These are phyloP conservation scores for Megaustenia siamemsis DNA, from an alignment of 2,888 invertebrate species.

Conservation along the genomic window DNA sequence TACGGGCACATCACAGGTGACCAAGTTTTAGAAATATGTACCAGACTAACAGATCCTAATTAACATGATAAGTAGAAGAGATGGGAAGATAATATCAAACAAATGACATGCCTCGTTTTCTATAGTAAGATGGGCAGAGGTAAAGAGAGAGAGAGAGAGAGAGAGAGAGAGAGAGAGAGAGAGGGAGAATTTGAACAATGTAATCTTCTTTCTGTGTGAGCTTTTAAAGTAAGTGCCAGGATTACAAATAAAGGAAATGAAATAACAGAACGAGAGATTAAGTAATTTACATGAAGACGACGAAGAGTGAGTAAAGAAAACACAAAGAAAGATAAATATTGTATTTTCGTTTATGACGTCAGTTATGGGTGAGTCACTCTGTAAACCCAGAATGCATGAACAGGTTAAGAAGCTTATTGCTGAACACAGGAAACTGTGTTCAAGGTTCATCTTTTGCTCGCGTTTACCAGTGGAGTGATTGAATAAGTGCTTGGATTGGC, in stretches of 20 bases:
- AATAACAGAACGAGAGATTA: not conserved
- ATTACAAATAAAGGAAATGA: no score
- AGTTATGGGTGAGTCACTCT: not conserved
- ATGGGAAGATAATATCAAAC: no score
- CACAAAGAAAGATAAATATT: not conserved
- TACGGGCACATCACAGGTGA: no score
- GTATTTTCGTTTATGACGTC: not conserved
- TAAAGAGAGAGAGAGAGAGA: not conserved
- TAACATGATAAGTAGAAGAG: no score
- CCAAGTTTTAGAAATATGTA: no score
- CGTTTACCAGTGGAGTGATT: not conserved
- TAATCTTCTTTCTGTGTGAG: no score
- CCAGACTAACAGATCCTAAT: no score
- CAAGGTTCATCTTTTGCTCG: not conserved
- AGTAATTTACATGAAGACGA: not conserved
- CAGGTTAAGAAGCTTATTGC: not conserved
- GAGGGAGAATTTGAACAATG: no score
- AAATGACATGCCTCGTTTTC: no score
- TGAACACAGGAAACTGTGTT: not conserved
- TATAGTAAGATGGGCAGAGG: no score
- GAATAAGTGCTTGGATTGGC: constrained; percentile 2
- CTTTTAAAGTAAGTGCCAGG: no score
- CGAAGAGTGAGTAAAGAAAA: not conserved
- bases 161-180: constrained; percentile 22
- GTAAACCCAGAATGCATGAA: not conserved